phyloP scores from a whole-genome alignment of 2,113 vertebrate genomes.

The Gambusia holbrooki region DNA sequence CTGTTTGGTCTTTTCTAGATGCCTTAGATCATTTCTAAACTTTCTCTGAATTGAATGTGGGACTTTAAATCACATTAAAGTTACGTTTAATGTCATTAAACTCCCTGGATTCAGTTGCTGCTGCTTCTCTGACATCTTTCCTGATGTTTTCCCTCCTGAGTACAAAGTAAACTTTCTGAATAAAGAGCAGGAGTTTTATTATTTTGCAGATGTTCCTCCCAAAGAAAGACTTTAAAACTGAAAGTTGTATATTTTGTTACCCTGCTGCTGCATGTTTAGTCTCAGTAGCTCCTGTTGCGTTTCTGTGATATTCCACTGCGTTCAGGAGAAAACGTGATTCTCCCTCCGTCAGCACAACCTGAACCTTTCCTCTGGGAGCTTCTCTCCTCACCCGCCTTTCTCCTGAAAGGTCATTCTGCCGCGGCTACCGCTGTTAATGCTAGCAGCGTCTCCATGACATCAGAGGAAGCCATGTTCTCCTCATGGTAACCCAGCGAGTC shows the following conservation, averaged over 20 bases:
- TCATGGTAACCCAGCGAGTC: not conserved
- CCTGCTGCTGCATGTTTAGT: too few relatives aligned
- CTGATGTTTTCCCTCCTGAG: not conserved
- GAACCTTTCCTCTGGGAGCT: constrained; percentile 15
- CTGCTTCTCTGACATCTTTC: not conserved
- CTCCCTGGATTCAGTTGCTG: not conserved
- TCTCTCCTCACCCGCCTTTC: not conserved
- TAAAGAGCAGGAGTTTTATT: not conserved
- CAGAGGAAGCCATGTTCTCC: not conserved
- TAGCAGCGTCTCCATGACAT: not conserved
- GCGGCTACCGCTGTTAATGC: not conserved
- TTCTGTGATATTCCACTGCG: not conserved
- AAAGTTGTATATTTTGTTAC: too few relatives aligned
- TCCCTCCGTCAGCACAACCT: constrained; percentile 34
- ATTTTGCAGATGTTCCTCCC: not conserved
- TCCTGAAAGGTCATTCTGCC: constrained; percentile 13
- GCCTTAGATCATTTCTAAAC: not conserved
- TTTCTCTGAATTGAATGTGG: not conserved
- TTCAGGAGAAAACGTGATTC: not conserved
- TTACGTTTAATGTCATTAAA: not conserved
- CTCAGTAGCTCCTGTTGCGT: too few relatives aligned
- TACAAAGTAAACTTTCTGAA: not conserved
- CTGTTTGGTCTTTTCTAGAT: not conserved
- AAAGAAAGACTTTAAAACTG: not conserved
- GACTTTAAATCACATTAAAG: not conserved